A percentile compares a stretch with the other conserved stretches of the same genome.
phyloP scores from a whole-genome alignment of 2,888 invertebrate genomes.

The Platypus cylindrus region DNA sequence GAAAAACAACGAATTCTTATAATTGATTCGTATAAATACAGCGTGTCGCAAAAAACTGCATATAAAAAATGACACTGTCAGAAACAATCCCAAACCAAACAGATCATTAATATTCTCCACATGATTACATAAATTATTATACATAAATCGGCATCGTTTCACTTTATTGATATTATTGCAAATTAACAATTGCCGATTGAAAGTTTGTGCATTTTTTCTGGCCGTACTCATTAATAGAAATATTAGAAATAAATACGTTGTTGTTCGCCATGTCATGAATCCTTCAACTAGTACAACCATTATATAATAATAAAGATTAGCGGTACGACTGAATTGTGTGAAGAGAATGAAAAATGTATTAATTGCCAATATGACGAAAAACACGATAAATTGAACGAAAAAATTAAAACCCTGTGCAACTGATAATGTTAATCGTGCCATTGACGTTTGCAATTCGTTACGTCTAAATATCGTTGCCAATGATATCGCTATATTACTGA shows the following conservation, averaged over 20 bases:
- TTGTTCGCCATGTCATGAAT: slow-evolving; percentile 7
- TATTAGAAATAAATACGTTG: slow-evolving; percentile 8
- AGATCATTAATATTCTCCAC: slow-evolving; percentile 6
- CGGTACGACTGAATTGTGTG: slow-evolving; percentile 8
- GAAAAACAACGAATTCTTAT: neutral
- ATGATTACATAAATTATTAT: slow-evolving; percentile 9
- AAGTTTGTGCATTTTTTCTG: slow-evolving; percentile 1
- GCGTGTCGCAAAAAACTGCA: slow-evolving; percentile 10
- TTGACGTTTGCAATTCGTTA: slow-evolving; percentile 1
- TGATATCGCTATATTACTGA: slow-evolving; percentile 9
- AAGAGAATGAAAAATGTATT: slow-evolving; percentile 7
- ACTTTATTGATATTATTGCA: neutral
- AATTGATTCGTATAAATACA: slow-evolving; percentile 8
- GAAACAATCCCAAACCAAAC: slow-evolving; percentile 9
- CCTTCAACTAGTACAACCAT: slow-evolving; percentile 9
- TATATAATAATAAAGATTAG: slow-evolving; percentile 5
- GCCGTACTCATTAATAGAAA: slow-evolving; percentile 7
- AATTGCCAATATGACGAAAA: slow-evolving; percentile 5
- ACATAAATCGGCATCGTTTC: slow-evolving; percentile 1
- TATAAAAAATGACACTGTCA: slow-evolving; percentile 9
- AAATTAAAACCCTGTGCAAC: slow-evolving; percentile 3
- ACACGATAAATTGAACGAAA: slow-evolving; percentile 5
- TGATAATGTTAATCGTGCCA: slow-evolving; percentile 2
- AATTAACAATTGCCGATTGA: slow-evolving; percentile 7
- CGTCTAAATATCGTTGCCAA: slow-evolving; percentile 5